Conservation (phyloP, 2,888 invertebrate genomes). For the Taphrorychus bicolor region DNA sequence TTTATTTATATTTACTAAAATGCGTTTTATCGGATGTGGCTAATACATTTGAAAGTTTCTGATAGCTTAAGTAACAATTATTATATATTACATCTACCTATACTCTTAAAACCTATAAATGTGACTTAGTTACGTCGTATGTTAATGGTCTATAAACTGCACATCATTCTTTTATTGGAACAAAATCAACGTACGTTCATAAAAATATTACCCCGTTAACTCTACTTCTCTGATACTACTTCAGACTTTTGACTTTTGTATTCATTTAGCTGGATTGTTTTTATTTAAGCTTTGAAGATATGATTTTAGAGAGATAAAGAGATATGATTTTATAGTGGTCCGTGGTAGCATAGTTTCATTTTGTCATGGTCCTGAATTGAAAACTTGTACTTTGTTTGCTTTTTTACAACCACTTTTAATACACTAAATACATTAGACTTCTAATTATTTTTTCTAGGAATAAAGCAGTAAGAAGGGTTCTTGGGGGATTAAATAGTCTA, state of each 20-base stretch:
- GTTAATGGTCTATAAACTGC: neutral
- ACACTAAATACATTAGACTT: too few species aligned
- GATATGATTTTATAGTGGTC: neutral
- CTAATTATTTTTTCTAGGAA: too few species aligned
- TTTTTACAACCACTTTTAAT: neutral
- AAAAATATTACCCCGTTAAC: constrained; percentile 25
- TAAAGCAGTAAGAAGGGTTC: too few species aligned
- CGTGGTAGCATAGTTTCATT: neutral
- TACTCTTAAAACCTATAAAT: neutral
- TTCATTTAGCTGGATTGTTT: neutral
- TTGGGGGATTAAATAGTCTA: too few species aligned
- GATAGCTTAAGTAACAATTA: neutral
- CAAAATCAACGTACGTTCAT: constrained; percentile 12
- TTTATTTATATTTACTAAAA: too few species aligned
- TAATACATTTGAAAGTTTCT: neutral
- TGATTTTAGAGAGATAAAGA: neutral
- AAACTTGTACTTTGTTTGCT: neutral
- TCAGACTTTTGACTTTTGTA: too few species aligned
- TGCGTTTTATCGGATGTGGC: neutral
- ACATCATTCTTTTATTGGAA: neutral
- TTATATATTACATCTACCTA: neutral
- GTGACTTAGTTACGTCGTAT: constrained; percentile 22
- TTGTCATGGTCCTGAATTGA: neutral
- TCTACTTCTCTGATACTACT: constrained; percentile 21
- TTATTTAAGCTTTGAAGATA: neutral